Evolutionary conservation across 1,140 invertebrate genomes (phyloP).

Genomic region (Philaenus spumarius): DNA sequence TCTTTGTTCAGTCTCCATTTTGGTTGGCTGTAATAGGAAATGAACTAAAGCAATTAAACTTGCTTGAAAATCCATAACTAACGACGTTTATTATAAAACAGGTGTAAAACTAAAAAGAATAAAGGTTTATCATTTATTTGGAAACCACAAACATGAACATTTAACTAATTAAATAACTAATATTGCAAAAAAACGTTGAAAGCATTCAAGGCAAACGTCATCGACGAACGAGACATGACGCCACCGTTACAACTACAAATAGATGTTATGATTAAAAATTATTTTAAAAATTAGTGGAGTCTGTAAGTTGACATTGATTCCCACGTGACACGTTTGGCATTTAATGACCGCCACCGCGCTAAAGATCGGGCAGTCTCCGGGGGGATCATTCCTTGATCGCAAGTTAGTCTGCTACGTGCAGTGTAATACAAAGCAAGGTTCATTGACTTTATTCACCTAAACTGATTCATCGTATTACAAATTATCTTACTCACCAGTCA

Average conservation of each 20-base stretch:
- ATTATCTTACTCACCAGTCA: conserved; percentile 71
- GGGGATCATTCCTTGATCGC: conserved; percentile 25
- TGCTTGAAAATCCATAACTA: not conserved
- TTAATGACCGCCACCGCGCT: conserved; percentile 33
- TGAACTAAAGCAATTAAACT: too few relatives aligned
- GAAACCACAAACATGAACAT: too few relatives aligned
- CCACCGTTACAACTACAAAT: conserved; percentile 20
- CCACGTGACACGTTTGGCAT: conserved; percentile 36
- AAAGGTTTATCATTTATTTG: not conserved
- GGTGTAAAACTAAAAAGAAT: not conserved
- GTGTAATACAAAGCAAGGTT: conserved; percentile 38
- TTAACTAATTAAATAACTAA: too few relatives aligned
- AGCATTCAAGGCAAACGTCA: conserved; percentile 31
- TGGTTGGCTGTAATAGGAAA: conserved; percentile 11
- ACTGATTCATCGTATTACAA: conserved; percentile 20
- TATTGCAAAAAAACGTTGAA: too few relatives aligned
- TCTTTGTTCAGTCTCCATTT: conserved; percentile 26
- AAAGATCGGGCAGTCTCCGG: conserved; percentile 28
- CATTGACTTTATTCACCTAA: conserved; percentile 40
- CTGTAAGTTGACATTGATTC: conserved; percentile 25
- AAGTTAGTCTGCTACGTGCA: conserved; percentile 31
- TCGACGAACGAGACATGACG: conserved; percentile 26
- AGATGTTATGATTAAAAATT: conserved; percentile 9
- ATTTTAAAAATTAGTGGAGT: conserved; percentile 16
- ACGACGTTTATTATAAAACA: not conserved